Evolutionary conservation across 2,888 invertebrate species (phyloP), one percentile per base, ranked within the genome.

Genomic region (Falcaria lacertinaria): DNA sequence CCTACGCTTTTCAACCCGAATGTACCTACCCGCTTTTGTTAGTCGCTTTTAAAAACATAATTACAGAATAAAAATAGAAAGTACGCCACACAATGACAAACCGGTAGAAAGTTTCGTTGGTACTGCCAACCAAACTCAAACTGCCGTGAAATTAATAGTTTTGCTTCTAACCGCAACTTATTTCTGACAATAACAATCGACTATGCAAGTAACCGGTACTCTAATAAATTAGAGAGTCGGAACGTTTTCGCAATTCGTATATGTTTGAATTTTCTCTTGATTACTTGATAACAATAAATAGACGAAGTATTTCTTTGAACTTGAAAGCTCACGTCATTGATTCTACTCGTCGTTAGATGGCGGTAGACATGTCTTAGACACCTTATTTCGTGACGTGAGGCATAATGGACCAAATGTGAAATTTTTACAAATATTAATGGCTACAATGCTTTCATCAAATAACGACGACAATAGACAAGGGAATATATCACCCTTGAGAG

Each of bases 41-140:
- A 57, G 44, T 75, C 73, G 71, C 69, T 78, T 75, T 76, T 79
- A 73, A 74, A 80, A 81, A 66, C 61, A 55, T 68, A 82, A 85
- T 84, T 85, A 84, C 66, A 52, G 64, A 66, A 66, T 76, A 70
- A 76, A 82, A 80, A 78, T 79, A 72, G 85, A 86, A 86, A 87
- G 86, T 82, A 76, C 60, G 64, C 75, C 73, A 71, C 74, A 83
- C 76, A 81, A 84, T 71, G 68, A 65, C 45, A 48, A 47, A 54
- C 57, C 42, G 47, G 65, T 77, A 74, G 85, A 87, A 87, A 87
- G 84, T 74, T 66, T 37, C 49, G 45, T 43, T 55, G 59, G 68
- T 69, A 66, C 60, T 55, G 60, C 66, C 57, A 36, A 55, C 52
- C 63, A 62, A 68, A 68, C 70, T 65, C 69, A 74, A 78, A 78